Conservation (phyloP, 2,113 vertebrate genomes). For the Peromyscus polionotus region DNA sequence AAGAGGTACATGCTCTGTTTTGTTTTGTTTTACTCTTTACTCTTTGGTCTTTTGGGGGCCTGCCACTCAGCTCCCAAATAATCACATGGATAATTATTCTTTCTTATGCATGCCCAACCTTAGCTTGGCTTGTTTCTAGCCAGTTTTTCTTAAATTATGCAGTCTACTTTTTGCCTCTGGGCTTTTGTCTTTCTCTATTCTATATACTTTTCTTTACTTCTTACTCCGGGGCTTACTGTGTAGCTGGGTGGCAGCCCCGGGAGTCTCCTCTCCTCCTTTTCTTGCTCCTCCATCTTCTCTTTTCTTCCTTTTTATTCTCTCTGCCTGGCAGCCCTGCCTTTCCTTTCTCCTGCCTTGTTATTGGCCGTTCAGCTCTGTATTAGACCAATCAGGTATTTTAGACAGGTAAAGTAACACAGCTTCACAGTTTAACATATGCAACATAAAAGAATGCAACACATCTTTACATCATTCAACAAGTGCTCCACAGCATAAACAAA, state of each 20-base stretch:
- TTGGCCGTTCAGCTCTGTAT: not conserved
- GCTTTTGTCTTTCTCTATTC: not conserved
- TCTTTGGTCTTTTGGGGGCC: not conserved
- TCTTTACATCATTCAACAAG: not conserved
- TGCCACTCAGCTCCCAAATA: not conserved
- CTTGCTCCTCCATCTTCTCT: not conserved
- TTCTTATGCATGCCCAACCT: not conserved
- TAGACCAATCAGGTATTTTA: not conserved
- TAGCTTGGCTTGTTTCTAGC: not conserved
- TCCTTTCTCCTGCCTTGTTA: not conserved
- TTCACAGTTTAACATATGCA: not conserved
- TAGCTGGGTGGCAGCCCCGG: not conserved
- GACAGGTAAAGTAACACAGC: not conserved
- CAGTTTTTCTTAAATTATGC: not conserved
- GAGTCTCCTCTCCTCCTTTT: not conserved
- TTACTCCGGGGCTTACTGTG: not conserved
- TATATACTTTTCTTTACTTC: not conserved
- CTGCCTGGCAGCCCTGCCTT: not conserved
- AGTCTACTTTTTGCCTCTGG: not conserved
- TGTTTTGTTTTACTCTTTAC: not conserved
- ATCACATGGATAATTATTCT: not conserved
- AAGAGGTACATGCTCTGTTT: not conserved
- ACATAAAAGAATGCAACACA: not conserved
- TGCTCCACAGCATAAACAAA: not conserved
- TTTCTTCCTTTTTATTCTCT: not conserved